phyloP scores from a whole-genome alignment of 2,888 invertebrate species.

The Pteria penguin region DNA sequence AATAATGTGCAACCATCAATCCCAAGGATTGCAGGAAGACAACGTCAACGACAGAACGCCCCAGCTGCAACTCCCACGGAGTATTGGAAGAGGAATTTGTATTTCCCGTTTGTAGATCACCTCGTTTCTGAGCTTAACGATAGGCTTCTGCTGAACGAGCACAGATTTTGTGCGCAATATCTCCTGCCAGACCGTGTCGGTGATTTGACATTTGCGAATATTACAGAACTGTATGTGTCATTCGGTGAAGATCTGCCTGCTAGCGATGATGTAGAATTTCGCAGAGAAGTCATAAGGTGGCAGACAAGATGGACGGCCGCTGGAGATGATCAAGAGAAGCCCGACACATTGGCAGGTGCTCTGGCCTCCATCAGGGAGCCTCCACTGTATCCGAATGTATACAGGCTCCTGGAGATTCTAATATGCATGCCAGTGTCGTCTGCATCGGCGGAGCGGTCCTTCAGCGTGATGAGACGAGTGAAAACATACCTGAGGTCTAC shows the following conservation, averaged over 20 bases:
- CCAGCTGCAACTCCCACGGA: neutral
- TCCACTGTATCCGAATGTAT: constrained; percentile 19
- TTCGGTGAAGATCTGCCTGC: constrained; percentile 6
- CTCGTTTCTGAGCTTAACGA: neutral
- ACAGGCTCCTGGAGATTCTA: neutral
- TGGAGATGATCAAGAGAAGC: neutral
- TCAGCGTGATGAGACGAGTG: constrained; percentile 8
- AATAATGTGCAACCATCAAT: constrained; percentile 5
- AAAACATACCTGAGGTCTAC: constrained; percentile 9
- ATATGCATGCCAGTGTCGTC: constrained; percentile 21
- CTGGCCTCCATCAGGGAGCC: neutral
- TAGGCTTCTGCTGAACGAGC: constrained; percentile 1
- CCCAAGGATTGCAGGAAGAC: neutral
- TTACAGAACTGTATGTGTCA: neutral
- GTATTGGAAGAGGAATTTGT: neutral
- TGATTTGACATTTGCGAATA: neutral
- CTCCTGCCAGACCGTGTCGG: constrained; percentile 1
- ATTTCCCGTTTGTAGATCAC: neutral
- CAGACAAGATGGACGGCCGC: constrained; percentile 10
- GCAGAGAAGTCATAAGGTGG: constrained; percentile 13
- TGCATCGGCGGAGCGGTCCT: constrained; percentile 20
- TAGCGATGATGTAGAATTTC: constrained; percentile 4
- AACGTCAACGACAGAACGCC: neutral
- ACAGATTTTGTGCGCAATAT: constrained; percentile 6
- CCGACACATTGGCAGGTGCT: constrained; percentile 1